Conservation (phyloP, 1,140 invertebrate genomes). For the Paramacrobiotus metropolitanus region DNA sequence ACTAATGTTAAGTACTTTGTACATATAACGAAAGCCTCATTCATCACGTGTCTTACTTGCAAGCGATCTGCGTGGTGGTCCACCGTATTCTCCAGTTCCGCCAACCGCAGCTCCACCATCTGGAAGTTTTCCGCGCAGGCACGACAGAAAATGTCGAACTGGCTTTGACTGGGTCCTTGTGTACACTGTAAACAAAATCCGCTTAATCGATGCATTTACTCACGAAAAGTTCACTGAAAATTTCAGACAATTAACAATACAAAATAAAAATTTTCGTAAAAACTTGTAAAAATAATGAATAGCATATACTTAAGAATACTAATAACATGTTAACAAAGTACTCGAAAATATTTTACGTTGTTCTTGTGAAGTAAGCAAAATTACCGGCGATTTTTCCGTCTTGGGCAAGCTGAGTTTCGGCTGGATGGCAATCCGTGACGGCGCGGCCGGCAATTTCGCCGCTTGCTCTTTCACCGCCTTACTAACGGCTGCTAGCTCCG, state of each 20-base stretch:
- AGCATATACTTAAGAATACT: no score
- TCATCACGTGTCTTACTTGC: no score
- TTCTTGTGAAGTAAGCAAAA: no score
- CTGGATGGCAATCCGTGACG: not conserved
- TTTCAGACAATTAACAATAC: no score
- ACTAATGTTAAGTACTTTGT: no score
- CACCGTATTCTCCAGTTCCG: not conserved
- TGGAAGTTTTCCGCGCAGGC: not conserved
- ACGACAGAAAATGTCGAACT: slow-evolving; percentile 1
- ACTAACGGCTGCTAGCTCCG: not conserved
- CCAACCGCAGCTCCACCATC: not conserved
- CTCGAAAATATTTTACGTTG: no score
- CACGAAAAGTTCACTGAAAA: no score
- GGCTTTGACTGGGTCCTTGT: not conserved
- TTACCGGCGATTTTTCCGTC: not conserved
- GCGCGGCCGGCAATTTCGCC: not conserved
- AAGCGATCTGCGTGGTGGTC: no score
- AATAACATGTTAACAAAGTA: no score
- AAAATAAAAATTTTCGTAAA: no score
- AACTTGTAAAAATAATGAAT: no score
- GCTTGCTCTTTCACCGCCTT: not conserved
- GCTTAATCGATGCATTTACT: not conserved
- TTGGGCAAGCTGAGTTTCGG: not conserved
- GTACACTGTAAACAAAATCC: not conserved
- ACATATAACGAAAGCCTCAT: no score